These are phyloP conservation scores for Taphrorychus bicolor DNA, from an alignment of 2,888 invertebrate species.

Conservation along the genomic window DNA sequence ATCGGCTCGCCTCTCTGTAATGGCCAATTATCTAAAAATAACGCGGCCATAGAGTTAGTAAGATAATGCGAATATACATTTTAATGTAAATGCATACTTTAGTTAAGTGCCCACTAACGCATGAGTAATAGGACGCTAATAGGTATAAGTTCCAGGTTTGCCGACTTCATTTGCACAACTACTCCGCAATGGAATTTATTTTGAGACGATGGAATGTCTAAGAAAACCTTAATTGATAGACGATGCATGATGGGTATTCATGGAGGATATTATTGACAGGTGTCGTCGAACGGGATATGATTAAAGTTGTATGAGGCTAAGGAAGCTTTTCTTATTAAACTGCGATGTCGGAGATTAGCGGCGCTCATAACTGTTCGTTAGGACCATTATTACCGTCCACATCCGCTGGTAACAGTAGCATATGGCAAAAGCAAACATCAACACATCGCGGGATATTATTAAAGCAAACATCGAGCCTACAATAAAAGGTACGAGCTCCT, in stretches of 20 bases:
- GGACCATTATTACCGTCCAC: neutral
- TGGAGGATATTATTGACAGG: neutral
- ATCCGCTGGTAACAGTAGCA: neutral
- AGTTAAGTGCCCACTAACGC: conserved; percentile 29
- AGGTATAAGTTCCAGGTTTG: conserved; percentile 14
- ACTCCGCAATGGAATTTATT: conserved; percentile 16
- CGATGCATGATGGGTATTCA: conserved; percentile 4
- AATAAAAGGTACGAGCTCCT: conserved; percentile 26
- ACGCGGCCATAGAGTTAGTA: neutral
- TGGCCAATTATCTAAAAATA: conserved; percentile 2
- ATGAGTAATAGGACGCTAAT: conserved; percentile 32
- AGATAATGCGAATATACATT: conserved; percentile 14
- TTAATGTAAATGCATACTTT: conserved; percentile 30
- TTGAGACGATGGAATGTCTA: conserved; percentile 12
- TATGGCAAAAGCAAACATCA: conserved; percentile 2
- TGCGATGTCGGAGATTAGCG: neutral
- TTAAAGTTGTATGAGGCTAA: neutral
- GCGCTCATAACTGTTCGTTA: neutral
- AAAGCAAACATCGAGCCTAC: conserved; percentile 10
- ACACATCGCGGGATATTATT: neutral
- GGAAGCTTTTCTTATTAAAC: neutral
- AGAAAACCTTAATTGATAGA: neutral
- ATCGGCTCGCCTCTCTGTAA: neutral
- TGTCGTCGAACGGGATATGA: neutral
- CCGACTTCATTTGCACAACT: conserved; percentile 18